Evolutionary conservation across 1,140 invertebrate species (phyloP).

Genomic region (Drosophila oshimai): DNA sequence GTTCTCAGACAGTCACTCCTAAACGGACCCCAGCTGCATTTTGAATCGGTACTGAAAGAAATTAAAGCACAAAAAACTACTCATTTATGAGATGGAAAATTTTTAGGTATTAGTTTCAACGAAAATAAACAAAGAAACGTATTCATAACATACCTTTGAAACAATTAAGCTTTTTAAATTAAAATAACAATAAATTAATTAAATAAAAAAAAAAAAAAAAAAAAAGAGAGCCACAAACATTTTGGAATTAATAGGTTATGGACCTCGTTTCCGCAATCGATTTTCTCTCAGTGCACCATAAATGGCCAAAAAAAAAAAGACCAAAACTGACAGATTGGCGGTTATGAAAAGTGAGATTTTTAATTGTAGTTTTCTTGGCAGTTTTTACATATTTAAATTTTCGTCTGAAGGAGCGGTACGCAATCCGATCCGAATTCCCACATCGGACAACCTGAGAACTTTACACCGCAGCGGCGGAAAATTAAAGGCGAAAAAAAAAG

Average conservation of each 20-base stretch:
- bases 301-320: background rate
- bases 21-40: slow-evolving; percentile 49
- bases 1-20: slow-evolving; percentile 18
- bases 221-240: too few species aligned
- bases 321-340: slow-evolving; percentile 22
- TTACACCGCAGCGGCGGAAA: background rate
- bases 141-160: too few species aligned
- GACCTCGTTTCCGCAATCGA: too few species aligned
- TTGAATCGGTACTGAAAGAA: slow-evolving; percentile 14
- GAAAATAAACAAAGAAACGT: too few species aligned
- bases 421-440: slow-evolving; percentile 21
- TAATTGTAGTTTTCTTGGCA: slow-evolving; percentile 50
- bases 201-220: too few species aligned
- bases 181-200: too few species aligned
- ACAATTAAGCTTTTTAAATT: too few species aligned
- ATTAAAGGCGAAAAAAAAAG: slow-evolving; percentile 7
- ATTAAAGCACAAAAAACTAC: background rate
- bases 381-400: too few species aligned
- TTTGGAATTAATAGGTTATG: too few species aligned
- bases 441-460: slow-evolving; percentile 31
- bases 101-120: too few species aligned
- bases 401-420: background rate
- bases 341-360: slow-evolving; percentile 47
- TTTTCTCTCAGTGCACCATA: slow-evolving; percentile 6
- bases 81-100: background rate